Evolutionary conservation across 2,888 invertebrate genomes (phyloP), one percentile per base, ranked within the genome.

Genomic region (Ecdyonurus torrentis): DNA sequence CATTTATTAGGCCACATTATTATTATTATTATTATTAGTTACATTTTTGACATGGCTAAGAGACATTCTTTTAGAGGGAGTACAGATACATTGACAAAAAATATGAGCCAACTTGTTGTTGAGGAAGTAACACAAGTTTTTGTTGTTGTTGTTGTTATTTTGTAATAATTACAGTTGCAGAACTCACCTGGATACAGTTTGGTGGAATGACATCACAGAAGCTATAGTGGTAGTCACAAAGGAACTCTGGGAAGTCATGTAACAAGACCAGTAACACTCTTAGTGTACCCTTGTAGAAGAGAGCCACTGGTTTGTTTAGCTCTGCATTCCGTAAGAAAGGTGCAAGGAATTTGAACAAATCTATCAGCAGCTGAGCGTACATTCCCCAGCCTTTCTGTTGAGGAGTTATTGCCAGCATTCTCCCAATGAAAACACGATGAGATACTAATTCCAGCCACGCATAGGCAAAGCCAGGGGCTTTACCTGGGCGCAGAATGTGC

Each of bases 141-240:
- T 23, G 59, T 59, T 10, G 59, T 23, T 23, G 2, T 10, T 10
- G 50, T 50, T 10, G 7, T 50, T 50, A 50, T 50, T 50, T 50
- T 55, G 20, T 25, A 1, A 37, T 50, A 25, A 22, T 23, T 23
- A 59, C 1, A 24, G 20, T 2, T 1, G 10, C 22, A 22, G n/a
- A 18, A 53, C 64, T 23, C 25, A 70, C 71, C 73, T 84, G 98
- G 68, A 99, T 96, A 76, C 99, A 99, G 75, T 99, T 99, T 2
- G 98, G 94, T 59, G 99, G 98, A 70, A 99, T 98, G 65, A 94
- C 96, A 75, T 99, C 99, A 75, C 99, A 98, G 78, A 99, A 96
- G 58, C 93, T 92, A 74, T 98, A 98, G 75, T 99, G 97, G 75
- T 97, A 98, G 74, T 99, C 99, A 76, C 98, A 98, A 61, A 99